phyloP scores from a whole-genome alignment of 1,140 invertebrate genomes.

The Pseudomyrmex flavicornis region DNA sequence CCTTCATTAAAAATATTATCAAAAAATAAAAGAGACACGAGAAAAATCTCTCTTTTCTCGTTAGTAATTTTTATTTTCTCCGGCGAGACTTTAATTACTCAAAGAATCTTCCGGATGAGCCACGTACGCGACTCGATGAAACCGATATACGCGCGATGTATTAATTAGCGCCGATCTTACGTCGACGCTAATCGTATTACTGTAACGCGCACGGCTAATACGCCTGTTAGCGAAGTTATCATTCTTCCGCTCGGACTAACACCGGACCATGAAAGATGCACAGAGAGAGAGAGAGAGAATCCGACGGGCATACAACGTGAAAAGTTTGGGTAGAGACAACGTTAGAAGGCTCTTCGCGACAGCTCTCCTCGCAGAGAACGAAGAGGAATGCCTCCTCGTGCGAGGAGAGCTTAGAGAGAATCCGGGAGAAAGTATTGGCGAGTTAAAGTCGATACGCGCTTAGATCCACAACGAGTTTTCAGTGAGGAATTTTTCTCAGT shows the following conservation, averaged over 20 bases:
- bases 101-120: not conserved
- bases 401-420: conserved; percentile 53
- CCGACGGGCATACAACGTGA: conserved; percentile 22
- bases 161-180: conserved; percentile 42
- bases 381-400: conserved; percentile 52
- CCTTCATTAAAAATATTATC: no score
- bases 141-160: conserved; percentile 7
- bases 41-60: not conserved
- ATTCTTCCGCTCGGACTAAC: conserved; percentile 28
- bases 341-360: conserved; percentile 36
- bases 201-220: conserved; percentile 32
- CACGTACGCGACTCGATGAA: not conserved
- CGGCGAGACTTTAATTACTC: not conserved
- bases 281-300: not conserved
- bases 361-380: conserved; percentile 42
- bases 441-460: conserved; percentile 33
- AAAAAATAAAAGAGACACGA: no score
- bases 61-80: not conserved
- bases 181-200: conserved; percentile 33
- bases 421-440: conserved; percentile 73
- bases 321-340: conserved; percentile 25
- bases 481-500: conserved; percentile 24
- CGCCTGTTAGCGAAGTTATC: conserved; percentile 46
- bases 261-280: conserved; percentile 37
- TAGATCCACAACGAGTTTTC: conserved; percentile 48